Percentiles rank a stretch among this genome's conserved stretches.
These are phyloP conservation scores for Phenganax stokvisi DNA, from an alignment of 92 coral and sea anemone genomes.

Conservation along the genomic window DNA sequence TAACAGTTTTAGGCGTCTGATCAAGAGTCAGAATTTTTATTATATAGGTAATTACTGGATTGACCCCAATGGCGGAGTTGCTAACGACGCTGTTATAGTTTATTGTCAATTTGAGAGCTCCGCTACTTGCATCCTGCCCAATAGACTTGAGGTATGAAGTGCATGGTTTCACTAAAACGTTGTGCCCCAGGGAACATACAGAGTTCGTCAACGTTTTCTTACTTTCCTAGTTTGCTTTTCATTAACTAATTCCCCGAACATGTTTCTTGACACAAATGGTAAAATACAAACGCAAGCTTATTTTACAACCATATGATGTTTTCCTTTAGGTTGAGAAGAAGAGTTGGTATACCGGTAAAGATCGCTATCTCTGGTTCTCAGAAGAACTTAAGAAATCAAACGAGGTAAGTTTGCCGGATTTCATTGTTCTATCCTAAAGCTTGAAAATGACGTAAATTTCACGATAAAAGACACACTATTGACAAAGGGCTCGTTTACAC, in stretches of 20 bases:
- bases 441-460: too few species aligned
- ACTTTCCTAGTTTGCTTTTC: too few species aligned
- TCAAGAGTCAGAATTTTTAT: neutral
- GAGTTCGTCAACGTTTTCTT: neutral
- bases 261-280: too few species aligned
- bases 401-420: conserved; percentile 44
- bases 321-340: conserved; percentile 55
- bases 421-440: neutral
- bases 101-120: conserved; percentile 79
- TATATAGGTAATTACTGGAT: conserved; percentile 86
- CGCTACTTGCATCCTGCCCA: conserved; percentile 78
- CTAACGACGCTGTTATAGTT: conserved; percentile 70
- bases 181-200: neutral
- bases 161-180: neutral
- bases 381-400: conserved; percentile 64
- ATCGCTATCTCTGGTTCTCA: conserved; percentile 85
- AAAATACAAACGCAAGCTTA: too few species aligned
- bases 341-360: conserved; percentile 83
- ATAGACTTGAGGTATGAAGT: conserved; percentile 46
- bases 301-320: neutral
- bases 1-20: too few species aligned
- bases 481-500: too few species aligned
- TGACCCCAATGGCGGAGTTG: conserved; percentile 92
- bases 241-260: too few species aligned
- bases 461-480: too few species aligned